Conservation (phyloP, 2,888 invertebrate genomes). For the Tetragnatha montana region DNA sequence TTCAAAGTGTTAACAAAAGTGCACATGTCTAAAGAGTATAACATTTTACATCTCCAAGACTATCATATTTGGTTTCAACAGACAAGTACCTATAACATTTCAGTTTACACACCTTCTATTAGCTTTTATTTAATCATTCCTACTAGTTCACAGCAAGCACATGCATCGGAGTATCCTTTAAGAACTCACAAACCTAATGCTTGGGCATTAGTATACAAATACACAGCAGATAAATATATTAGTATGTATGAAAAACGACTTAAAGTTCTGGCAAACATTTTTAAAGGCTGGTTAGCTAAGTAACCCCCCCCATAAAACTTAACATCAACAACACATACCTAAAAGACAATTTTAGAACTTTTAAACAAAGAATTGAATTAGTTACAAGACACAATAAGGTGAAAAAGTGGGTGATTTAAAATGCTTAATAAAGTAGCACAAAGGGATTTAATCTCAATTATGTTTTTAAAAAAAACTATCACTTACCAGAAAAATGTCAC, state of each 20-base stretch:
- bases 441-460: too few species aligned
- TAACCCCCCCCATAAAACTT: conserved; percentile 3
- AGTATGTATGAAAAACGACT: background rate
- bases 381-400: background rate
- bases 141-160: background rate
- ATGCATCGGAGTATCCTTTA: background rate
- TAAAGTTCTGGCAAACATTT: background rate
- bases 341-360: background rate
- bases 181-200: conserved; percentile 1
- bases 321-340: conserved; percentile 17
- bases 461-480: too few species aligned
- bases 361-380: conserved; percentile 10
- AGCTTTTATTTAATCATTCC: background rate
- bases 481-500: too few species aligned
- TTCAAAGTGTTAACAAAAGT: background rate
- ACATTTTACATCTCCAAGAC: background rate
- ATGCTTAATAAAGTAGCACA: too few species aligned
- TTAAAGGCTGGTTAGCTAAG: background rate
- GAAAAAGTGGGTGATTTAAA: too few species aligned
- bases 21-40: background rate
- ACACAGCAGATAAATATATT: conserved; percentile 13
- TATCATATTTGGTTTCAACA: background rate
- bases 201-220: conserved; percentile 2
- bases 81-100: background rate
- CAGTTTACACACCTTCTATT: background rate